These are phyloP conservation scores for Whitmania pigra DNA, from an alignment of 1,140 invertebrate genomes.

Conservation along the genomic window DNA sequence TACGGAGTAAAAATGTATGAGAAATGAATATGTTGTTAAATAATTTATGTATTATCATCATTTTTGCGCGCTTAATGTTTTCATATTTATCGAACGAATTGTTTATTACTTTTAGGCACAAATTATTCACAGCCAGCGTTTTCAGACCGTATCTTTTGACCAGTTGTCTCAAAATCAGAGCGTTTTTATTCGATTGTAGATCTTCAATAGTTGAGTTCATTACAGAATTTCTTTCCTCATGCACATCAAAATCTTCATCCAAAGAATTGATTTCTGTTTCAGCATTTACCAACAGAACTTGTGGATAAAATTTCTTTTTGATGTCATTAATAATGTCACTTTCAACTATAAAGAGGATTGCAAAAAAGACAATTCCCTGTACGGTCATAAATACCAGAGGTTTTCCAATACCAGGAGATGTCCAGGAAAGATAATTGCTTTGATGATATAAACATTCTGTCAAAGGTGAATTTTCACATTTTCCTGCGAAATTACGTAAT, in stretches of 20 bases:
- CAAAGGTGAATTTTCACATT: too few relatives aligned
- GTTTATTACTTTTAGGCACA: constrained; percentile 5
- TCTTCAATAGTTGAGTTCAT: background rate
- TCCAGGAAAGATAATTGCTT: constrained; percentile 12
- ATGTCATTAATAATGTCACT: constrained; percentile 28
- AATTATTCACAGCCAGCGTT: constrained; percentile 15
- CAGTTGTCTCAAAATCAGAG: constrained; percentile 5
- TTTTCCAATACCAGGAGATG: constrained; percentile 45
- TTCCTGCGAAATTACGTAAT: too few relatives aligned
- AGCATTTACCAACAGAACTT: background rate
- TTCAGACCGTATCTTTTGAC: background rate
- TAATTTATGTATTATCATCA: too few relatives aligned
- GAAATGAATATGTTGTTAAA: too few relatives aligned
- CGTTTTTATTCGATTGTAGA: background rate
- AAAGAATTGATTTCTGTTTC: background rate
- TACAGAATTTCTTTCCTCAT: background rate
- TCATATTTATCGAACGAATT: too few relatives aligned
- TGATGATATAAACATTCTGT: background rate
- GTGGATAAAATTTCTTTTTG: background rate
- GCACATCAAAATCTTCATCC: constrained; percentile 7
- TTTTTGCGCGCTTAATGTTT: too few relatives aligned
- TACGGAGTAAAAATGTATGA: too few relatives aligned
- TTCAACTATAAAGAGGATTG: constrained; percentile 45
- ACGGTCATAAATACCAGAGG: constrained; percentile 46
- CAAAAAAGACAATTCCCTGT: constrained; percentile 47